These are phyloP conservation scores for Papilio machaon DNA, from an alignment of 1,140 invertebrate species.

Conservation along the genomic window DNA sequence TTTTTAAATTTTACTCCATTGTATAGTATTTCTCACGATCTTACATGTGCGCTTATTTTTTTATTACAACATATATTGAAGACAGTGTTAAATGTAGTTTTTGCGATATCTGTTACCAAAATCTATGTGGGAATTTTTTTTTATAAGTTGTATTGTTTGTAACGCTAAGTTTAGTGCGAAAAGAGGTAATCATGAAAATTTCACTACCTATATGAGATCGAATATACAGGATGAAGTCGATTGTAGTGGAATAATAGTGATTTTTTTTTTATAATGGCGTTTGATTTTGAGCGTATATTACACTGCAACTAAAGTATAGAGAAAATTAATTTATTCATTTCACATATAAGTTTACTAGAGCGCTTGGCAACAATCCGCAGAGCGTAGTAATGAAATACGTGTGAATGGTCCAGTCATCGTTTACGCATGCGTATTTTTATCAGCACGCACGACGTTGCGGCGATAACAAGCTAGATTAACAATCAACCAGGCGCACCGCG, in stretches of 20 bases:
- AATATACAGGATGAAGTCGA: background rate
- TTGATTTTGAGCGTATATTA: background rate
- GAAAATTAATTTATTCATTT: background rate
- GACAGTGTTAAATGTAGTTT: background rate
- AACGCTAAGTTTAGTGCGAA: background rate
- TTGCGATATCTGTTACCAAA: constrained; percentile 7
- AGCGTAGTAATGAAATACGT: constrained; percentile 15
- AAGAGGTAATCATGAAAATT: background rate
- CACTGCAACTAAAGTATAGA: background rate
- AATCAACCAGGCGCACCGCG: background rate
- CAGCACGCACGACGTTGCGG: background rate
- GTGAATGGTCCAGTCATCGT: constrained; percentile 22
- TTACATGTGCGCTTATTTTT: background rate
- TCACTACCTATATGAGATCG: background rate
- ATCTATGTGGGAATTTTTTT: background rate
- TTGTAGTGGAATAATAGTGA: too few species aligned
- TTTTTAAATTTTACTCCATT: background rate
- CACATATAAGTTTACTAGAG: background rate
- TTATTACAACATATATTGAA: background rate
- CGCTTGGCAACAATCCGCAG: background rate
- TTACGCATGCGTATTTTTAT: constrained; percentile 24
- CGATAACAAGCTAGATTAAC: constrained; percentile 20
- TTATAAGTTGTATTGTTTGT: background rate
- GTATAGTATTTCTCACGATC: constrained; percentile 18
- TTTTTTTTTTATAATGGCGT: too few species aligned